Percentiles rank a stretch among this genome's conserved stretches.
Evolutionary conservation across 2,888 invertebrate species (phyloP).

Genomic region (Ligdia adustata): DNA sequence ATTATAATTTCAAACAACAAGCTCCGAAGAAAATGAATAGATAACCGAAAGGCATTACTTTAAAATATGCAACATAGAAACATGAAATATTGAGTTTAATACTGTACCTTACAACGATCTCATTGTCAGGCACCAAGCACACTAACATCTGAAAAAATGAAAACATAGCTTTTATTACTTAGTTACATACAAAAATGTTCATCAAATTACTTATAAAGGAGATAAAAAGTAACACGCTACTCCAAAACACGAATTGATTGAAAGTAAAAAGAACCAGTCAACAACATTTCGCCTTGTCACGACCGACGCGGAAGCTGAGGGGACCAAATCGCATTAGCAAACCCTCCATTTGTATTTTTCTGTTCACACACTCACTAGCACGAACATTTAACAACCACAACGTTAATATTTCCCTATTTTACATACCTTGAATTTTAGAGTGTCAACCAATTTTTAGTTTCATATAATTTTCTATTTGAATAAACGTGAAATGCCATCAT

Average conservation of each 20-base stretch:
- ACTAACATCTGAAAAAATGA: constrained; percentile 11
- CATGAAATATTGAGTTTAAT: neutral
- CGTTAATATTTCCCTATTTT: constrained; percentile 22
- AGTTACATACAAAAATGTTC: constrained; percentile 33
- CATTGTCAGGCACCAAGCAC: neutral
- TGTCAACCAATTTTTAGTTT: constrained; percentile 25
- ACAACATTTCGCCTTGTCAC: constrained; percentile 74
- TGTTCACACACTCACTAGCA: constrained; percentile 43
- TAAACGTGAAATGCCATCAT: constrained; percentile 69
- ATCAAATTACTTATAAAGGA: constrained; percentile 4
- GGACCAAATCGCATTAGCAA: constrained; percentile 65
- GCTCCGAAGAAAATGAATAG: too few species aligned
- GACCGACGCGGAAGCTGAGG: constrained; percentile 49
- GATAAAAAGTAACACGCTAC: constrained; percentile 42
- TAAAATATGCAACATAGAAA: too few species aligned
- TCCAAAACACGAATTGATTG: constrained; percentile 61
- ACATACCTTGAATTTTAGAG: constrained; percentile 54
- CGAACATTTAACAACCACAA: neutral
- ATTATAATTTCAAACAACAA: too few species aligned
- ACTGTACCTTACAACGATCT: constrained; percentile 3
- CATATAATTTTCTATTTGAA: constrained; percentile 51
- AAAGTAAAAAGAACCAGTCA: constrained; percentile 75
- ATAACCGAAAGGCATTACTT: too few species aligned
- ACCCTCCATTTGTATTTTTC: constrained; percentile 62
- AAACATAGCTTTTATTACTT: neutral